Percentiles rank a stretch among this genome's conserved stretches.
Conservation (phyloP, 35 echinoderm and acorn worm genomes). For the Lytechinus pictus region DNA sequence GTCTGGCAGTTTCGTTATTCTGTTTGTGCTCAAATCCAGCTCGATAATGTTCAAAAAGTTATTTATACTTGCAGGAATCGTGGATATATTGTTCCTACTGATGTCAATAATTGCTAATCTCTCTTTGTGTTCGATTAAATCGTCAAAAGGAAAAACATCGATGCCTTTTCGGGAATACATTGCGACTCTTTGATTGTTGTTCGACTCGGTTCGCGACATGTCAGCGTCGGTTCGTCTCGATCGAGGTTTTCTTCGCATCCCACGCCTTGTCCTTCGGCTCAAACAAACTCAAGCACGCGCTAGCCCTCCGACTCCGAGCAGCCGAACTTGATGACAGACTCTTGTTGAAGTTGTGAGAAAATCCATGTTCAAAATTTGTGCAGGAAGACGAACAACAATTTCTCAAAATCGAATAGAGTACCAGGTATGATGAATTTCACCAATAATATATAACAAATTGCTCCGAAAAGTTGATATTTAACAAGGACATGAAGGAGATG, state of each 20-base stretch:
- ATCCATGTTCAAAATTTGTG: neutral
- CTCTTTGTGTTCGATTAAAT: constrained; percentile 47
- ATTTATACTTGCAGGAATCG: constrained; percentile 63
- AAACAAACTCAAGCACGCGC: no score
- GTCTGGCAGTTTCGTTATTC: constrained; percentile 69
- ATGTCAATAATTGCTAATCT: constrained; percentile 65
- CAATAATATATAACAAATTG: no score
- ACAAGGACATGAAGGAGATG: neutral
- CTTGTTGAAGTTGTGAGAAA: neutral
- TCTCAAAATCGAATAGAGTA: no score
- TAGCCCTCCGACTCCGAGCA: no score
- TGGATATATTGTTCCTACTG: constrained; percentile 75
- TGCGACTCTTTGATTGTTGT: constrained; percentile 24
- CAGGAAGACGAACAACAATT: neutral
- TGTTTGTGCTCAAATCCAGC: constrained; percentile 90
- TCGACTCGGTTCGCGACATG: neutral
- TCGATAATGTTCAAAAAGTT: constrained; percentile 67
- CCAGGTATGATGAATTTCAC: no score
- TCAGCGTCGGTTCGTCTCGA: neutral
- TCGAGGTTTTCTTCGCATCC: constrained; percentile 13
- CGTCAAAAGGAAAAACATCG: constrained; percentile 71
- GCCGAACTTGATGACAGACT: neutral
- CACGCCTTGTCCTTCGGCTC: neutral
- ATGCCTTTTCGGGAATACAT: constrained; percentile 70
- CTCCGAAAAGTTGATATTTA: neutral